Percentiles rank a stretch among this genome's conserved stretches.
These are phyloP conservation scores for Leuciscus waleckii DNA, from an alignment of 2,797 vertebrate genomes.

Conservation along the genomic window DNA sequence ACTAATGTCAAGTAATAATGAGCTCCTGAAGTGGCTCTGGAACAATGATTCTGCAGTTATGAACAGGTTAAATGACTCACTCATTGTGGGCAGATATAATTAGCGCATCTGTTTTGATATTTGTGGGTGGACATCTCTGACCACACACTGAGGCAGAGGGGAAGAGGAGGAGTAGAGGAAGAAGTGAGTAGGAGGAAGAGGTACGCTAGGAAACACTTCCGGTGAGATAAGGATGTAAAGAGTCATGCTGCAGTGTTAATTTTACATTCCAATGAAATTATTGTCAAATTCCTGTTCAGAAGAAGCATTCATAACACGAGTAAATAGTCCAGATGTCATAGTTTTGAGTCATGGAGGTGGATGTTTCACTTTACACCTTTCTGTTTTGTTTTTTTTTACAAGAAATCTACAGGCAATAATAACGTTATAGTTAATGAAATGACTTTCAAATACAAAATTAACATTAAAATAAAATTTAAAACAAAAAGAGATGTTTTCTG, in stretches of 20 bases:
- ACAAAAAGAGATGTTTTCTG: conserved; percentile 56
- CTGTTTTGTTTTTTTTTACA: not conserved
- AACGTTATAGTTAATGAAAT: not conserved
- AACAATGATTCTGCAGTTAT: conserved; percentile 4
- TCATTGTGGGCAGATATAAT: not conserved
- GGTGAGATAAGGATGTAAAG: conserved; percentile 60
- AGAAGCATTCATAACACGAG: not conserved
- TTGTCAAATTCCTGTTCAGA: conserved; percentile 44
- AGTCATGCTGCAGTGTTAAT: conserved; percentile 51
- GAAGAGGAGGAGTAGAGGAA: conserved; percentile 59
- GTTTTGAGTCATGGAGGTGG: conserved; percentile 16
- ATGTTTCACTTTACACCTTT: conserved; percentile 1
- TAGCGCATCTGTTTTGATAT: not conserved
- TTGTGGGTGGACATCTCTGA: conserved; percentile 25
- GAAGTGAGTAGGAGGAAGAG: conserved; percentile 59
- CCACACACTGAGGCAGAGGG: conserved; percentile 28
- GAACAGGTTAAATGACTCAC: not conserved
- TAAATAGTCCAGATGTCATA: conserved; percentile 4
- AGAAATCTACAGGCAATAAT: not conserved
- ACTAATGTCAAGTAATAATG: not conserved
- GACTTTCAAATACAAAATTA: not conserved
- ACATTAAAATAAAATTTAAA: not conserved
- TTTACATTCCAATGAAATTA: conserved; percentile 54
- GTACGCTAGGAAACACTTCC: conserved; percentile 61
- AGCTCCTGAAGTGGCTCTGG: not conserved